Base-by-base conservation (phyloP, 2,797 vertebrate species). In the Sparidentex hasta region DNA sequence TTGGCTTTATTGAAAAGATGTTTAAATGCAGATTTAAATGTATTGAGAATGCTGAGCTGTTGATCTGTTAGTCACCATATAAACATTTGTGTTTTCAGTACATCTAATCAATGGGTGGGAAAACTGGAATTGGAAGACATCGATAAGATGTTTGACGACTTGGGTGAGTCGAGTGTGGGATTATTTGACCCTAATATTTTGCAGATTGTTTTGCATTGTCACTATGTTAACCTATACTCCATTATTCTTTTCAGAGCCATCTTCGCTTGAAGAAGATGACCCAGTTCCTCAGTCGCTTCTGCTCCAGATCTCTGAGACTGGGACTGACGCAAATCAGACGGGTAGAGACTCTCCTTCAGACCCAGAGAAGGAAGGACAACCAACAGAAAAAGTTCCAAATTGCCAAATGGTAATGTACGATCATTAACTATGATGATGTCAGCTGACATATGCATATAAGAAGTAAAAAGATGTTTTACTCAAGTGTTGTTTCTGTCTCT, bases 111-210 rank as follows among this genome's bases (percentile, higher is more conserved):
- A 46, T 89, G 75, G 83, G 1, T 29, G 64, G 75, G 3, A 65
- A 47, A 38, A 0, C 17, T 80, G 63, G 81, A 70, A 77, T 4
- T 92, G n/a, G 74, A 27, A 58, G 91, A 94, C 29, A 56, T 94
- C 48, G 94, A 95, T 47, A 83, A 25, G 48, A 83, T 94, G 29
- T 95, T 95, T 82, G 93, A 95, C 81, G 93, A 94, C 71, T 44
- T 94, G n/a, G 93, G 94, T 95, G 70, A 90, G 88, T 85, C 74
- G 14, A 55, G 46, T 71, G 4, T 68, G 27, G 50, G 14, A 20
- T 74, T 63, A 0, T 44, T 13, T 25, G 66, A 1, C 16, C 43
- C 54, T 66, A 4, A 23, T 25, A 5, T 41, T 47, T 59, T 54
- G 11, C 1, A 5, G 2, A 58, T 64, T 33, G 1, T 72, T 48